phyloP scores from a whole-genome alignment of 1,140 invertebrate genomes.

The Habropoda laboriosa region DNA sequence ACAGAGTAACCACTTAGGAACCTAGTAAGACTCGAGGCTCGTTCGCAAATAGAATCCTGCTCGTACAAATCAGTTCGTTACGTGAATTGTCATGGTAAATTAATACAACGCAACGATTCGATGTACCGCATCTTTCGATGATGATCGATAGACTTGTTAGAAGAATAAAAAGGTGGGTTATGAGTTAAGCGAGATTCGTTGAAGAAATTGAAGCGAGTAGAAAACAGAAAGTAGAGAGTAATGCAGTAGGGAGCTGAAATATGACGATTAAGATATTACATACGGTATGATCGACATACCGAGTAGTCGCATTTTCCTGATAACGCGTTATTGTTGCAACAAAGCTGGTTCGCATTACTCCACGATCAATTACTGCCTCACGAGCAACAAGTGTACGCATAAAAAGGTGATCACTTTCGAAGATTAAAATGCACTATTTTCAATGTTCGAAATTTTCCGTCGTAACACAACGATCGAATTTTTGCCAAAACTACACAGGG shows the following conservation, averaged over 20 bases:
- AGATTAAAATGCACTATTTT: background rate
- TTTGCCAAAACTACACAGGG: background rate
- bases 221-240: constrained; percentile 10
- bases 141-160: constrained; percentile 43
- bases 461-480: background rate
- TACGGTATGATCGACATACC: constrained; percentile 16
- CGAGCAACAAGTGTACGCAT: background rate
- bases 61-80: background rate
- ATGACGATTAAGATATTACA: constrained; percentile 38
- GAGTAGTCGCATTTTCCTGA: constrained; percentile 12
- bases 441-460: background rate
- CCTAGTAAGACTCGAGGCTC: constrained; percentile 20
- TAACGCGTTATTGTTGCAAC: constrained; percentile 19
- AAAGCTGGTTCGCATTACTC: constrained; percentile 19
- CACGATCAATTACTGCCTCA: background rate
- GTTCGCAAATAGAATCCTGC: background rate
- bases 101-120: constrained; percentile 20
- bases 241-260: constrained; percentile 43
- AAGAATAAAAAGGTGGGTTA: constrained; percentile 32
- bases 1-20: background rate
- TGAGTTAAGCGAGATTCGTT: constrained; percentile 53
- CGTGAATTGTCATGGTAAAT: constrained; percentile 34
- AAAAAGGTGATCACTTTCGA: background rate
- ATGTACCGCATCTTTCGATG: constrained; percentile 36
- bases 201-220: constrained; percentile 52